Percentiles rank a stretch among this genome's conserved stretches.
Conservation (phyloP, 2,797 vertebrate species). For the Acanthis flammea region DNA sequence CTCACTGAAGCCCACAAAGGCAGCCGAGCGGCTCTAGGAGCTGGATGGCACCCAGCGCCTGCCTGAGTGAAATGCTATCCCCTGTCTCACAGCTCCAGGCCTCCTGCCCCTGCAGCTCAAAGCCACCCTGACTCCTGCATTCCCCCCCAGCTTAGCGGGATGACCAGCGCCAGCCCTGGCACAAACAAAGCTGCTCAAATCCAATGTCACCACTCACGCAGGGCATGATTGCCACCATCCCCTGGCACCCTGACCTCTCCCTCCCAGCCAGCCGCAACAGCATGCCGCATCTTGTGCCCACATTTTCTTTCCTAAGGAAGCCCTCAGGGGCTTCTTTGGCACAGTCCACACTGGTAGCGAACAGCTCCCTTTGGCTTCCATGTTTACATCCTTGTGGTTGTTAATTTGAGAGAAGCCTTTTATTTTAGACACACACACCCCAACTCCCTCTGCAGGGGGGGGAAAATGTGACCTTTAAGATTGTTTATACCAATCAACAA, state of each 20-base stretch:
- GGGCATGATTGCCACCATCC: not conserved
- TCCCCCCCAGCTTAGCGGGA: not conserved
- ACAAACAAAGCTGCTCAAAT: constrained; percentile 2
- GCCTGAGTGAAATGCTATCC: not conserved
- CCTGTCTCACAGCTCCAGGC: not conserved
- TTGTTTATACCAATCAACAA: constrained; percentile 72
- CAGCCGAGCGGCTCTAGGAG: not conserved
- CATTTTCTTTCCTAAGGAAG: constrained; percentile 56
- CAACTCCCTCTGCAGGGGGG: constrained; percentile 25
- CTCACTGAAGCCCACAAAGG: not conserved
- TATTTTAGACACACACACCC: constrained; percentile 40
- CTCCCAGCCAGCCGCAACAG: not conserved
- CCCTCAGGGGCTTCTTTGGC: constrained; percentile 23
- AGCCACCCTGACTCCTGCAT: constrained; percentile 6
- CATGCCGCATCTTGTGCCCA: constrained; percentile 31
- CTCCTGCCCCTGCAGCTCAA: not conserved
- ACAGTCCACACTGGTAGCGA: constrained; percentile 6
- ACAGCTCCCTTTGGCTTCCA: constrained; percentile 59
- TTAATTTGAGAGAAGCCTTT: constrained; percentile 68
- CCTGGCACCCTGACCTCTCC: not conserved
- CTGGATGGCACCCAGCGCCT: not conserved
- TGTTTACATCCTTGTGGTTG: constrained; percentile 66
- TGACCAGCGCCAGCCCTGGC: not conserved
- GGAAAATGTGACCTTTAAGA: constrained; percentile 68
- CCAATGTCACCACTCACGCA: not conserved